phyloP scores from a whole-genome alignment of 1,140 invertebrate genomes.

The Papilio helenus region DNA sequence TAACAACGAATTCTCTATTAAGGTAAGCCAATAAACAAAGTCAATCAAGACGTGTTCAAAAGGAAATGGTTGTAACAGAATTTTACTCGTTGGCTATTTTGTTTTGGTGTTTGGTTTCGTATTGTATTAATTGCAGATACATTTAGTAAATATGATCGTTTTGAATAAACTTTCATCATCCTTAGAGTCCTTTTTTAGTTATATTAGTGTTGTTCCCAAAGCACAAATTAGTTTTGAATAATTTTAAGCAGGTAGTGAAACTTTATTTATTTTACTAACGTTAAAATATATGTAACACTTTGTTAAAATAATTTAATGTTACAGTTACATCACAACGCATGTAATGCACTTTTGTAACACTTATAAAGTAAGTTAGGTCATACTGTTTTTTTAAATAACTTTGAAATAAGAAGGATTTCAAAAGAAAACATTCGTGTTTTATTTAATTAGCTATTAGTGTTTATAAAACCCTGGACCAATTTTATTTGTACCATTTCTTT shows the following conservation, averaged over 20 bases:
- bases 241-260: slow-evolving; percentile 62
- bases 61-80: background rate
- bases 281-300: slow-evolving; percentile 50
- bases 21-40: background rate
- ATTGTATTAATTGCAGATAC: background rate
- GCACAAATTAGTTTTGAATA: slow-evolving; percentile 61
- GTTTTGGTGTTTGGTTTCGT: background rate
- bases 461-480: background rate
- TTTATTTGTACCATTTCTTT: too few species aligned
- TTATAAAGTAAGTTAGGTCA: slow-evolving; percentile 65
- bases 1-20: slow-evolving; percentile 36
- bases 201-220: slow-evolving; percentile 56
- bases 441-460: slow-evolving; percentile 45
- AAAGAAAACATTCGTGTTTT: slow-evolving; percentile 52
- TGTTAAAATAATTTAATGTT: slow-evolving; percentile 52
- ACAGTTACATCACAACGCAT: slow-evolving; percentile 66
- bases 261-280: slow-evolving; percentile 66
- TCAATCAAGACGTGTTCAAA: background rate
- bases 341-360: slow-evolving; percentile 73
- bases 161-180: background rate
- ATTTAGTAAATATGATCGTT: background rate
- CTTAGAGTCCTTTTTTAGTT: slow-evolving; percentile 46
- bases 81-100: background rate
- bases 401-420: slow-evolving; percentile 66
- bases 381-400: slow-evolving; percentile 75